Evolutionary conservation across 2,797 vertebrate genomes (phyloP).

Genomic region (Cynopterus sphinx): DNA sequence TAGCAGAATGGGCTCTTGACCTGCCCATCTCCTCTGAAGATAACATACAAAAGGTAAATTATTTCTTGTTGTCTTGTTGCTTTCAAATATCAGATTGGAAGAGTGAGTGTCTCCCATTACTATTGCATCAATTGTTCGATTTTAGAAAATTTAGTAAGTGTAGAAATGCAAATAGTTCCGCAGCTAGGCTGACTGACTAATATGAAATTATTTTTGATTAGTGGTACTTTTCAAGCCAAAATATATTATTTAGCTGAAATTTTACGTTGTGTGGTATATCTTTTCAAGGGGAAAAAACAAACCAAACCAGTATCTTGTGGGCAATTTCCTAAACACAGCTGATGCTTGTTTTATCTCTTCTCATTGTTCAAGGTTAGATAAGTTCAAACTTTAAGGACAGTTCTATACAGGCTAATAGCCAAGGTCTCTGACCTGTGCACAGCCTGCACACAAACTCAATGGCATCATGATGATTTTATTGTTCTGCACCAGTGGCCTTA

Average conservation of each 20-base stretch:
- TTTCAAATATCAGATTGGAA: slow-evolving; percentile 16
- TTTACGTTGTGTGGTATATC: background rate
- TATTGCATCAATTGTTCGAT: background rate
- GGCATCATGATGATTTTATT: background rate
- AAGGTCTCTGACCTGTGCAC: background rate
- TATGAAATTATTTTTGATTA: slow-evolving; percentile 4
- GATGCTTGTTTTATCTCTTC: background rate
- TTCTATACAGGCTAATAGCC: background rate
- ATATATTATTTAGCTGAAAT: background rate
- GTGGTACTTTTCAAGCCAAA: slow-evolving; percentile 13
- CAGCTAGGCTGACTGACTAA: background rate
- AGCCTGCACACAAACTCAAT: background rate
- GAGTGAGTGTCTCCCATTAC: background rate
- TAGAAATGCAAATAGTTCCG: background rate
- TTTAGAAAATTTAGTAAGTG: background rate
- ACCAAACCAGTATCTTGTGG: background rate
- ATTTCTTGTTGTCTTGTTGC: background rate
- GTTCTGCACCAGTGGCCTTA: background rate
- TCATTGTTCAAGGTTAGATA: background rate
- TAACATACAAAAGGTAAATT: background rate
- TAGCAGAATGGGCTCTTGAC: background rate
- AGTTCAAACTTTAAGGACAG: background rate
- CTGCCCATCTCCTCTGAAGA: background rate
- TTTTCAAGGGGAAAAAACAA: background rate
- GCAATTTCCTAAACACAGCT: background rate